A percentile compares a stretch with the other conserved stretches of the same genome.
phyloP scores from a whole-genome alignment of 2,888 invertebrate genomes.

The Drosophila mulleri region DNA sequence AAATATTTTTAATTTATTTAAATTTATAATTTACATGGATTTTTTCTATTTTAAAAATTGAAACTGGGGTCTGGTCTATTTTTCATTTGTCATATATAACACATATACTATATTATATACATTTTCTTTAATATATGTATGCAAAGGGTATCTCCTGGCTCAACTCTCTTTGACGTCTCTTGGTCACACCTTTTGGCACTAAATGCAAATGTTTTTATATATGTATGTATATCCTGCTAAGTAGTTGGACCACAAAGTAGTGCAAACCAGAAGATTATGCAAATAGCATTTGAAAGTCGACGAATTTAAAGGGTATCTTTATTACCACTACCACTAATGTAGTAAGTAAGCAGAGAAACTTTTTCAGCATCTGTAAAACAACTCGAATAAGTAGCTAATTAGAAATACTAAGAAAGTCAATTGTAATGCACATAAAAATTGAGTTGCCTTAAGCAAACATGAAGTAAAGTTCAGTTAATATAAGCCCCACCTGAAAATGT shows the following conservation, averaged over 20 bases:
- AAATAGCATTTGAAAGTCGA: background rate
- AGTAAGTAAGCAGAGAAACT: background rate
- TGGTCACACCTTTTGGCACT: background rate
- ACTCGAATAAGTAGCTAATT: background rate
- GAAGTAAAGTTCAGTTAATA: background rate
- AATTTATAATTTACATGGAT: background rate
- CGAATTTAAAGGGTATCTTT: background rate
- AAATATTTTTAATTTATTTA: background rate
- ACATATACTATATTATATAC: background rate
- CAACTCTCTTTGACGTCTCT: background rate
- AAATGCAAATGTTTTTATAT: slow-evolving; percentile 2
- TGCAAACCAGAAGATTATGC: slow-evolving; percentile 12
- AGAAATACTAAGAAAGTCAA: background rate
- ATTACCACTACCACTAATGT: no score
- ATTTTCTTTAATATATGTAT: background rate
- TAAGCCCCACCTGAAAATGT: background rate
- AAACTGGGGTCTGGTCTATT: no score
- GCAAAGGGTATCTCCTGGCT: background rate
- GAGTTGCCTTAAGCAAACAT: background rate
- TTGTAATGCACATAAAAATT: background rate
- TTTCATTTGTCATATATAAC: background rate
- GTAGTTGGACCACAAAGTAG: slow-evolving; percentile 1
- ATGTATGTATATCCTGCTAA: background rate
- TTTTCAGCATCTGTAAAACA: background rate
- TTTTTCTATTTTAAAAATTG: background rate